These are phyloP conservation scores for Heliothis virescens DNA, from an alignment of 1,140 invertebrate genomes.

Conservation along the genomic window DNA sequence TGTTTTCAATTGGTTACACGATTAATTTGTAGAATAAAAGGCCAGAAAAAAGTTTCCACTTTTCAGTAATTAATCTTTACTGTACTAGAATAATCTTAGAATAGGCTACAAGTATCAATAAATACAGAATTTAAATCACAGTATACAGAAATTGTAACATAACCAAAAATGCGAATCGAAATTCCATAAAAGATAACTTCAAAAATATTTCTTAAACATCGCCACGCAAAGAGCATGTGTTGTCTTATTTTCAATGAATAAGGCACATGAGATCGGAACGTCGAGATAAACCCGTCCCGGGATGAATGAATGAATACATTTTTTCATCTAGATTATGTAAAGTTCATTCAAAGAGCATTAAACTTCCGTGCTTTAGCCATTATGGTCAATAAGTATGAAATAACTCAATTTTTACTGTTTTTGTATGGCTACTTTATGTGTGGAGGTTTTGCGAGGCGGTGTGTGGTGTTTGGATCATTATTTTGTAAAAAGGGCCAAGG, in stretches of 20 bases:
- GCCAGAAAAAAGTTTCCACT: no score
- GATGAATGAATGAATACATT: conserved; percentile 43
- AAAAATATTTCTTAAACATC: conserved; percentile 17
- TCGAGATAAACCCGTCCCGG: conserved; percentile 22
- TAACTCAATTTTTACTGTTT: conserved; percentile 39
- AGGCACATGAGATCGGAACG: conserved; percentile 30
- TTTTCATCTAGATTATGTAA: conserved; percentile 45
- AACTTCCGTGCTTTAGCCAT: conserved; percentile 33
- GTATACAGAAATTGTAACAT: neutral
- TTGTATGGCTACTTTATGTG: conserved; percentile 12
- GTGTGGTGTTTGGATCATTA: neutral
- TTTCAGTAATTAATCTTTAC: no score
- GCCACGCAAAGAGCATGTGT: neutral
- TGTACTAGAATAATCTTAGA: no score
- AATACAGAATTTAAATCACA: neutral
- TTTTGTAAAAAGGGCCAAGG: neutral
- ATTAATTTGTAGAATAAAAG: neutral
- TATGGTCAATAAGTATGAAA: conserved; percentile 26
- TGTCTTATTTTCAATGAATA: conserved; percentile 32
- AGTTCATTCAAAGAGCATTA: conserved; percentile 41
- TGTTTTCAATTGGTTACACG: neutral
- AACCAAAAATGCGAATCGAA: neutral
- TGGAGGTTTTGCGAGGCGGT: conserved; percentile 15
- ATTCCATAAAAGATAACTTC: conserved; percentile 17
- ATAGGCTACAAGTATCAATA: neutral